Evolutionary conservation across 2,113 vertebrate species (phyloP).

Genomic region (Rhinoderma darwinii): DNA sequence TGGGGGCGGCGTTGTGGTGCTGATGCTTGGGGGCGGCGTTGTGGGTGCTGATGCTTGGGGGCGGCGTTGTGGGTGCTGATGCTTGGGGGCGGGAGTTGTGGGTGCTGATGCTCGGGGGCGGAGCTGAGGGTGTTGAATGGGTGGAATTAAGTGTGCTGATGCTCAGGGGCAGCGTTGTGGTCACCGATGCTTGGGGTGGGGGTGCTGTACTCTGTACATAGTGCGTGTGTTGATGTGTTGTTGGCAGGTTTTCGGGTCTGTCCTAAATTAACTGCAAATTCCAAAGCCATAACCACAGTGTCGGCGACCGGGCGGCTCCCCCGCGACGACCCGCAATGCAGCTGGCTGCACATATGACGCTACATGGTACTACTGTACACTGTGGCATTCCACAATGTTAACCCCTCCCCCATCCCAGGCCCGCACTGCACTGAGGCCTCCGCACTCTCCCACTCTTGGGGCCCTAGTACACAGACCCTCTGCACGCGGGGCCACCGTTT

Average conservation of each 20-base stretch:
- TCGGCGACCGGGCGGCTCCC: neutral
- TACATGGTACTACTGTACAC: neutral
- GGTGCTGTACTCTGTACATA: constrained; percentile 33
- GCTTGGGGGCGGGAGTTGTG: neutral
- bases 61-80: neutral
- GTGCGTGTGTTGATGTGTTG: constrained; percentile 10
- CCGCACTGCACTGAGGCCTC: neutral
- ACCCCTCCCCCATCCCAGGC: neutral
- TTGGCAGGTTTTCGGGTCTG: constrained; percentile 19
- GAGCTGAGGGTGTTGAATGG: neutral
- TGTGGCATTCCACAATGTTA: neutral
- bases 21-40: neutral
- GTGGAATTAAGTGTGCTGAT: neutral
- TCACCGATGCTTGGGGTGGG: too few species aligned
- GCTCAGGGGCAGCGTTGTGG: neutral
- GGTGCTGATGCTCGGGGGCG: neutral
- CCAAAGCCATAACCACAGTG: constrained; percentile 52
- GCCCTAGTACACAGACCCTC: neutral
- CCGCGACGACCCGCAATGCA: neutral
- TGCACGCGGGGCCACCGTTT: neutral
- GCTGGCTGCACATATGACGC: neutral
- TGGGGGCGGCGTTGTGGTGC: too few species aligned
- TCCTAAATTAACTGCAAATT: constrained; percentile 34
- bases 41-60: neutral
- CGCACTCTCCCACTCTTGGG: neutral